Conservation (phyloP, 2,113 vertebrate species). For the Mustela lutreola region DNA sequence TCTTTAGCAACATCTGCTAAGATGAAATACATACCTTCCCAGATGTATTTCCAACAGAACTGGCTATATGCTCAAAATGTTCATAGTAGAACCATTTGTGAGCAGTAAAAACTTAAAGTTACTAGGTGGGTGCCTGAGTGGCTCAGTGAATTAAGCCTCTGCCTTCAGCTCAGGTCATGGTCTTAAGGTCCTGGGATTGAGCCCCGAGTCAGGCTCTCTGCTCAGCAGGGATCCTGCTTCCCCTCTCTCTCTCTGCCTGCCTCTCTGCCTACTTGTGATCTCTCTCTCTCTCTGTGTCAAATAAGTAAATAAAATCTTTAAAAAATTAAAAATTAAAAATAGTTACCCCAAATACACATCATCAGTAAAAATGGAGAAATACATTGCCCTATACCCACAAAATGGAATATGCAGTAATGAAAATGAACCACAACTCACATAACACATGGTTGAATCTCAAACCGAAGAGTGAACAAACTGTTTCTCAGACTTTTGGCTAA, state of each 20-base stretch:
- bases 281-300: no score
- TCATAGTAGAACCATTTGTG: not conserved
- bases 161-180: no score
- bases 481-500: no score
- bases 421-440: not conserved
- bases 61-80: not conserved
- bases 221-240: no score
- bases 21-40: slow-evolving; percentile 9
- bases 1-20: not conserved
- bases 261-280: no score
- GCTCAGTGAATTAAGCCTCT: no score
- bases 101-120: not conserved
- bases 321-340: not conserved
- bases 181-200: no score
- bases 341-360: not conserved
- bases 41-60: not conserved
- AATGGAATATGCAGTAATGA: not conserved
- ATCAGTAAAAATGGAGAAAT: not conserved
- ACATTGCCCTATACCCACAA: not conserved
- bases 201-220: no score
- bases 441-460: not conserved
- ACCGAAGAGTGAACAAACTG: not conserved
- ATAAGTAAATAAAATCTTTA: no score
- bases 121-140: not conserved
- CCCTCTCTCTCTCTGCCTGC: no score